These are phyloP conservation scores for Adineta ricciae DNA, from an alignment of 2,888 invertebrate genomes.

Conservation along the genomic window DNA sequence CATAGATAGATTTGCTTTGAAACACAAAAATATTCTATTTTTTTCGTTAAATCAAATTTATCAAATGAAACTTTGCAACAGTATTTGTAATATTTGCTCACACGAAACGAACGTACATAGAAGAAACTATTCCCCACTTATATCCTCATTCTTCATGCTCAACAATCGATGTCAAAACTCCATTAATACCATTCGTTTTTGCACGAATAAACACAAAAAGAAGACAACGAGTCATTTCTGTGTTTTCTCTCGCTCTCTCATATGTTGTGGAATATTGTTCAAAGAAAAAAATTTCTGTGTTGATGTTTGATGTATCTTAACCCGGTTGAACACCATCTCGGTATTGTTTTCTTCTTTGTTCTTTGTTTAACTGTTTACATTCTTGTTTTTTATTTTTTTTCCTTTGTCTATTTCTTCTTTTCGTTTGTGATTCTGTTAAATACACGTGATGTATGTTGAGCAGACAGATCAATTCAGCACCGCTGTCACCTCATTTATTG, in stretches of 20 bases:
- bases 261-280: neutral
- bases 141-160: neutral
- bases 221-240: neutral
- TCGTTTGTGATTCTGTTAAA: neutral
- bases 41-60: neutral
- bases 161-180: neutral
- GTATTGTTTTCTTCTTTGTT: neutral
- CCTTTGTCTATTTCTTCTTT: neutral
- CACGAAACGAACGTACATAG: neutral
- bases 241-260: neutral
- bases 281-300: neutral
- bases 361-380: neutral
- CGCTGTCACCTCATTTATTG: neutral
- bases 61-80: neutral
- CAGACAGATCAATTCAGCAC: neutral
- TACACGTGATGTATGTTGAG: conserved; percentile 4
- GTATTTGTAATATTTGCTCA: conserved; percentile 1
- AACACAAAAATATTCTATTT: neutral
- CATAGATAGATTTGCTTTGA: neutral
- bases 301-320: neutral
- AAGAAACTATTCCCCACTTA: no score
- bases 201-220: neutral
- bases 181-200: neutral
- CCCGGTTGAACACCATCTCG: neutral
- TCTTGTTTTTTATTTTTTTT: neutral